Base-by-base conservation (phyloP, 2,113 vertebrate genomes). In the Cariama cristata region DNA sequence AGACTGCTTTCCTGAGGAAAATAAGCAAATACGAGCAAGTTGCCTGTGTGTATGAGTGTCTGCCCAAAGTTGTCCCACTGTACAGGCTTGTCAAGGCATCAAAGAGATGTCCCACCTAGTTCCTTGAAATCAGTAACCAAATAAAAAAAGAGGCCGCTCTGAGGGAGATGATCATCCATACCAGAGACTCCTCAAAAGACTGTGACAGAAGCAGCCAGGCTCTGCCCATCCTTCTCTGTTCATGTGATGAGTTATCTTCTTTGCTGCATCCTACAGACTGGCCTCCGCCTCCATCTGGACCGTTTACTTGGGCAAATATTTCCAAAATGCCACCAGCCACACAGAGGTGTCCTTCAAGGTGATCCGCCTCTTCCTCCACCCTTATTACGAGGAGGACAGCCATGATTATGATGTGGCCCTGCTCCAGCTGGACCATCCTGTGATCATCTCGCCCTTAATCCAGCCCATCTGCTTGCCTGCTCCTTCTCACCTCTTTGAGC, bases 371-470 rank as follows among this genome's bases (percentile, higher is more conserved):
- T 97, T 99, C 66, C 97, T 99, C 44, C 99, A 99, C 94, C 99
- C 98, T 2, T 99, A 99, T 93, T 99, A 99, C 0, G 98, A 99
- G 64, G 97, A 98, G 12, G 98, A 99, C 86, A 98, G 98, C 86
- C 98, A 99, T 2, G 99, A 99, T 97, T 99, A 99, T 3, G 99
- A 99, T 63, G 98, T 99, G 91, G 99, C 99, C 6, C 97, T 99
- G 88, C 98, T 99, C 72, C 98, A 98, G 94, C 98, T 99, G 40
- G 99, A 99, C 94, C 98, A 99, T 53, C 97, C 99, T 0, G 98
- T 99, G 53, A 98, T 99, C 88, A 95, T 93, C 19, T 98, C 98
- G 0, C 77, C 98, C 12, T 81, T 98, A 8, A 98, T 99, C 62
- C 98, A 94, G 72, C 99, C 99, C 2, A 97, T 98, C 93, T 99